Conservation (phyloP, 2,797 vertebrate genomes). For the Mormyrops boulengeri region DNA sequence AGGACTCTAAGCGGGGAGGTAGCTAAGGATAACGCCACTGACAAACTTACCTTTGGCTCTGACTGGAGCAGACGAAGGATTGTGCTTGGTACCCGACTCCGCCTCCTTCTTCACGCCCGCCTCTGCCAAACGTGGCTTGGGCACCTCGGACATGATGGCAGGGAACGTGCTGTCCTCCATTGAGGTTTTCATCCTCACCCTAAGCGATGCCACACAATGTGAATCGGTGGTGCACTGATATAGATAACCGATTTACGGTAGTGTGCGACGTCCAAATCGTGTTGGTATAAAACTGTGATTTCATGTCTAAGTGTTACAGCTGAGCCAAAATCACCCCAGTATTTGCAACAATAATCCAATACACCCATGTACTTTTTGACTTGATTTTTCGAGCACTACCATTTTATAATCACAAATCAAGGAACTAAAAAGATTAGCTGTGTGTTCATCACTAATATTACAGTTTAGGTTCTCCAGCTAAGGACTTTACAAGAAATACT, state of each 20-base stretch:
- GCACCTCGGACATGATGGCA: conserved; percentile 23
- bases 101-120: not conserved
- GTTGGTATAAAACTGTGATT: not conserved
- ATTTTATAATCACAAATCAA: not conserved
- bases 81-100: not conserved
- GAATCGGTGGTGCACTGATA: not conserved
- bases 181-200: conserved; percentile 44
- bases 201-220: conserved; percentile 4
- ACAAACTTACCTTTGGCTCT: conserved; percentile 21
- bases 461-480: not conserved
- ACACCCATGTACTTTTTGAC: not conserved
- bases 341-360: not conserved
- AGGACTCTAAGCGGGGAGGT: not conserved
- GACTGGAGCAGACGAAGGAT: not conserved
- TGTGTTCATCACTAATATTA: not conserved
- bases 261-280: not conserved
- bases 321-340: not conserved
- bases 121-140: not conserved
- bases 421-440: not conserved
- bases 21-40: not conserved
- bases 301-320: not conserved
- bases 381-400: not conserved
- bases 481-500: not conserved
- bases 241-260: not conserved
- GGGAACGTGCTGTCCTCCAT: conserved; percentile 38